A percentile compares a stretch with the other conserved stretches of the same genome.
Evolutionary conservation across 2,113 vertebrate species (phyloP).

Genomic region (Spizaetus ornatus): DNA sequence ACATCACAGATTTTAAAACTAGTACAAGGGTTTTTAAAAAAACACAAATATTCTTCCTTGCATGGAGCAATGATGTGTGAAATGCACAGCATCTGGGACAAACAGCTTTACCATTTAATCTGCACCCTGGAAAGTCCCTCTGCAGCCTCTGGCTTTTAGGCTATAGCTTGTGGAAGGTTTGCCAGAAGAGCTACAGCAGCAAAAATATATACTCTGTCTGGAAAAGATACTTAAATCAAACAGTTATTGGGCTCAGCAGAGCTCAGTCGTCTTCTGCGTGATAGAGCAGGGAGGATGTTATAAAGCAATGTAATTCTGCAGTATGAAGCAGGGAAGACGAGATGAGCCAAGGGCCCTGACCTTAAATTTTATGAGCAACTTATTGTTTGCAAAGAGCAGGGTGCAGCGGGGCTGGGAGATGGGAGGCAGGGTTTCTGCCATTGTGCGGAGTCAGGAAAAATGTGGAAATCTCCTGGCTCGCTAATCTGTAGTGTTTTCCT

Average conservation of each 20-base stretch:
- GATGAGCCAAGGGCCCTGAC: background rate
- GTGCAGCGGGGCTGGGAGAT: background rate
- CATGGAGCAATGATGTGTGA: rapidly evolving
- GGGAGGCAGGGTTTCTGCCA: background rate
- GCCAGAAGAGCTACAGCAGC: background rate
- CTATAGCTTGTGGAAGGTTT: background rate
- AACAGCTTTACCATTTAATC: background rate
- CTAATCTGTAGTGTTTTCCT: background rate
- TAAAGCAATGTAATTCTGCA: background rate
- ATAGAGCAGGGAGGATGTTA: background rate
- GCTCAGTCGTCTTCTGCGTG: background rate
- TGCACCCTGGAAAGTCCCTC: background rate
- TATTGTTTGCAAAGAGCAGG: background rate
- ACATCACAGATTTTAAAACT: background rate
- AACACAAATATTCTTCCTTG: background rate
- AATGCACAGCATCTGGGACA: background rate
- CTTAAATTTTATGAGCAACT: background rate
- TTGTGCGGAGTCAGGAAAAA: background rate
- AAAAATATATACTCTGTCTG: background rate
- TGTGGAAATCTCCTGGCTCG: background rate
- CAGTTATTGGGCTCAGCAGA: background rate
- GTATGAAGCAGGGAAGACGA: background rate
- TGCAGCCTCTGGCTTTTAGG: background rate
- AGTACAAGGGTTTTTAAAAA: background rate
- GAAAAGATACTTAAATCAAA: background rate